Base-by-base conservation (phyloP, 2,797 vertebrate species). In the Xenopus petersii region DNA sequence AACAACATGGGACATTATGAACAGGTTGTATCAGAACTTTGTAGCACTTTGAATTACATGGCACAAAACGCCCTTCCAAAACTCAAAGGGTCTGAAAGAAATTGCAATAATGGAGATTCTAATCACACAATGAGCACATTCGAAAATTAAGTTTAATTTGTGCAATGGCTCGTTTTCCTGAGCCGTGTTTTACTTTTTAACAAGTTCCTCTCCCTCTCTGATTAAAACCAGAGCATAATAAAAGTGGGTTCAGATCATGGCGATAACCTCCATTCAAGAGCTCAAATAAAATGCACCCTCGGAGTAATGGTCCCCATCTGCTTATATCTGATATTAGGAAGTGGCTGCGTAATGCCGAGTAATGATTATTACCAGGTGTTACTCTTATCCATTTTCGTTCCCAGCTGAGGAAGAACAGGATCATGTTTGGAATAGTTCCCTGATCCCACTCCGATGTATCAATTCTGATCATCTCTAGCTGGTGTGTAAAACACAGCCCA, bases 211-310 rank as follows among this genome's bases (percentile, higher is more conserved):
- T 80, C 36, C 8, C 65, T 81, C 26, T 4, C 58, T 88, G 80
- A 90, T 89, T 87, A 81, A 85, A 88, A 89, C 79, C 86, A 91
- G 83, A 81, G 33, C 81, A 69, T 84, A 87, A 84, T 88, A 87
- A 89, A 88, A 85, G 73, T 80, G 67, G 78, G 80, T 85, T 84
- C 84, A 82, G 82, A 86, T 85, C 81, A 83, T 67, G 81, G 71
- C 76, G 84, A 86, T 88, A 89, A 82, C 82, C 84, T 85, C 72
- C 79, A 81, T 81, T 86, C 83, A 85, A 80, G 80, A 86, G 80
- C 79, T 84, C 15, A 78, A 86, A 84, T 81, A 79, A 82, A 86
- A 80, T 77, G 76, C 67, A 75, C 79, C 71, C 78, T 86, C 80
- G 64, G 75, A 88, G 79, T 67, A 80, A 87, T 84, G 73, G 48